phyloP scores from a whole-genome alignment of 2,797 vertebrate species.

The Phataginus tricuspis region DNA sequence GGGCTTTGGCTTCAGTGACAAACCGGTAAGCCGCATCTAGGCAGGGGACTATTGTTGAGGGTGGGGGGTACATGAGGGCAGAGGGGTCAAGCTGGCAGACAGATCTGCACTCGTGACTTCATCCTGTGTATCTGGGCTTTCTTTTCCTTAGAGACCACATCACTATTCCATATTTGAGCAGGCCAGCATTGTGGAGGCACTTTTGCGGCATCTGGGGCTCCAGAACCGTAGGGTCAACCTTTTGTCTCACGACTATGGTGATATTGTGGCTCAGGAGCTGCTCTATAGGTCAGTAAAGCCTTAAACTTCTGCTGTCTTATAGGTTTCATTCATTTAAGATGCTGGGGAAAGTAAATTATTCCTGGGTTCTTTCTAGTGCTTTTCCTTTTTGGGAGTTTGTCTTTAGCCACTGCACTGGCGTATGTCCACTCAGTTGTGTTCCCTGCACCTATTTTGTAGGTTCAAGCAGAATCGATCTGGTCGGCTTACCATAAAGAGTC shows the following conservation, averaged over 20 bases:
- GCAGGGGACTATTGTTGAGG: neutral
- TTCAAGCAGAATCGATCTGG: conserved; percentile 93
- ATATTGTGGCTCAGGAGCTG: conserved; percentile 96
- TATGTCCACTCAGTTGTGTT: neutral
- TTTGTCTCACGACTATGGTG: conserved; percentile 95
- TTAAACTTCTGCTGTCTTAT: neutral
- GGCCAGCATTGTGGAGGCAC: conserved; percentile 93
- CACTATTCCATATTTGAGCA: conserved; percentile 98
- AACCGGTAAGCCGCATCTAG: conserved; percentile 90
- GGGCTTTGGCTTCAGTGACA: conserved; percentile 98
- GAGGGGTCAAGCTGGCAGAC: neutral
- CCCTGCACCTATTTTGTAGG: conserved; percentile 83
- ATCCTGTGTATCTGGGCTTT: neutral
- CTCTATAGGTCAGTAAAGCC: conserved; percentile 90
- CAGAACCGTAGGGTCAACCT: conserved; percentile 91
- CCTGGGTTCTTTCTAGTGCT: neutral
- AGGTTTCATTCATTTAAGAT: fast-evolving
- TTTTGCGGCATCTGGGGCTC: conserved; percentile 91
- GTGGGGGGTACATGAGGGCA: fast-evolving
- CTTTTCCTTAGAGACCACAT: conserved; percentile 90
- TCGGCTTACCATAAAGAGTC: conserved; percentile 93
- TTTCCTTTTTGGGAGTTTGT: neutral
- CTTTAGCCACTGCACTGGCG: neutral
- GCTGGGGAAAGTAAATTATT: neutral
- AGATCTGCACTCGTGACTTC: neutral